Evolutionary conservation across 1,140 invertebrate species (phyloP).

Genomic region (Cardiocondyla obscurior): DNA sequence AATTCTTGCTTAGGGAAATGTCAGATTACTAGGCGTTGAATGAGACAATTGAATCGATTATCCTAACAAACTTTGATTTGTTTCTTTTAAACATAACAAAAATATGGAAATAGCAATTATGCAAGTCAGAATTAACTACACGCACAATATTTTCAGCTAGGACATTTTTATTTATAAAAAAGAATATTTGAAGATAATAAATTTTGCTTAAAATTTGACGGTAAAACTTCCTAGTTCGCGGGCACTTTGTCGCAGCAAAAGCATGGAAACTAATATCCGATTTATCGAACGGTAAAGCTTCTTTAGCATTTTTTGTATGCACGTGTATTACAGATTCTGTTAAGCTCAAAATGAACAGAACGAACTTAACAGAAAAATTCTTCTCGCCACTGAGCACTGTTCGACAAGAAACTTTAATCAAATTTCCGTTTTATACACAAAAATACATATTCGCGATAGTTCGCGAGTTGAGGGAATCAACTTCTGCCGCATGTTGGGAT

Average conservation of each 20-base stretch:
- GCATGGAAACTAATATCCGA: conserved; percentile 41
- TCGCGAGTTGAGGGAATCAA: neutral
- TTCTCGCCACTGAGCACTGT: neutral
- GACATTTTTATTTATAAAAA: neutral
- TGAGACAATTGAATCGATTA: conserved; percentile 40
- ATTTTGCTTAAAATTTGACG: neutral
- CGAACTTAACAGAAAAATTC: conserved; percentile 38
- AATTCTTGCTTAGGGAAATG: conserved; percentile 17
- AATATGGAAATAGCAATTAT: neutral
- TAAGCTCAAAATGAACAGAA: conserved; percentile 30
- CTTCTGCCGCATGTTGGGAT: neutral
- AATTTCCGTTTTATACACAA: conserved; percentile 19
- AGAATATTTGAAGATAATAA: neutral
- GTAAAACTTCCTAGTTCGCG: neutral
- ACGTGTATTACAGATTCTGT: conserved; percentile 15
- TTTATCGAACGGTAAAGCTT: conserved; percentile 34
- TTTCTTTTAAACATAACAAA: neutral
- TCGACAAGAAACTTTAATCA: conserved; percentile 21
- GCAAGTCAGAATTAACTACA: neutral
- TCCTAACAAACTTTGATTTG: conserved; percentile 16
- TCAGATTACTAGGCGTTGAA: conserved; percentile 9
- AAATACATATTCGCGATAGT: conserved; percentile 8
- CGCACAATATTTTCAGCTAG: neutral
- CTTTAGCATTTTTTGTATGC: conserved; percentile 32
- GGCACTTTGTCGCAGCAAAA: neutral